A percentile compares a stretch with the other conserved stretches of the same genome.
Conservation (phyloP, 2,113 vertebrate genomes). For the Acrocephalus kingi region DNA sequence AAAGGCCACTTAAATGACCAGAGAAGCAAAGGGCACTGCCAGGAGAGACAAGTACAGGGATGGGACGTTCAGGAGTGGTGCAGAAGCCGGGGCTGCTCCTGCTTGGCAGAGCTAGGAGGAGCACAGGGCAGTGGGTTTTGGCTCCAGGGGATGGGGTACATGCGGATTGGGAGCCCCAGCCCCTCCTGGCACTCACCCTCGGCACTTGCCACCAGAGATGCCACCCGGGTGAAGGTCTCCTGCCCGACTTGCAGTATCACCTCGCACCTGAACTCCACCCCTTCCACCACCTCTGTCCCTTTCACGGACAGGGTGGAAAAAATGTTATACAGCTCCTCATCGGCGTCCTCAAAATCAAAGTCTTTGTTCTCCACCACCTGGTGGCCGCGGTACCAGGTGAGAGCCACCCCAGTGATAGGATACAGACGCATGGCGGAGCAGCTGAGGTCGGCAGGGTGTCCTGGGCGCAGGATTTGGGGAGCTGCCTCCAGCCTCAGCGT, state of each 20-base stretch:
- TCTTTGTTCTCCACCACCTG: neutral
- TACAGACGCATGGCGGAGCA: slow-evolving; percentile 18
- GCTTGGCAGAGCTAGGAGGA: neutral
- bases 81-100: neutral
- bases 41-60: neutral
- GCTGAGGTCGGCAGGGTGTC: neutral
- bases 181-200: neutral
- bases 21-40: neutral
- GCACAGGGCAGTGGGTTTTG: fast-evolving
- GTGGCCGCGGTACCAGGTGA: slow-evolving; percentile 57
- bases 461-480: neutral
- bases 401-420: fast-evolving
- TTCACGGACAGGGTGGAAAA: neutral
- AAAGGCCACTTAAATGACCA: too few relatives aligned
- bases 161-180: fast-evolving
- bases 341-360: fast-evolving
- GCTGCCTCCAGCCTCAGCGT: slow-evolving; percentile 16
- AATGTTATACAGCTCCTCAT: neutral
- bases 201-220: neutral
- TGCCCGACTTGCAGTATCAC: neutral
- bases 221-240: neutral
- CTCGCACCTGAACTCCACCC: slow-evolving; percentile 41
- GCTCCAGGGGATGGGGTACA: fast-evolving
- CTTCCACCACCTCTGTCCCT: neutral
- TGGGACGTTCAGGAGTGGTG: neutral